Base-by-base conservation (phyloP, 2,797 vertebrate species). In the Peromyscus melanophrys region DNA sequence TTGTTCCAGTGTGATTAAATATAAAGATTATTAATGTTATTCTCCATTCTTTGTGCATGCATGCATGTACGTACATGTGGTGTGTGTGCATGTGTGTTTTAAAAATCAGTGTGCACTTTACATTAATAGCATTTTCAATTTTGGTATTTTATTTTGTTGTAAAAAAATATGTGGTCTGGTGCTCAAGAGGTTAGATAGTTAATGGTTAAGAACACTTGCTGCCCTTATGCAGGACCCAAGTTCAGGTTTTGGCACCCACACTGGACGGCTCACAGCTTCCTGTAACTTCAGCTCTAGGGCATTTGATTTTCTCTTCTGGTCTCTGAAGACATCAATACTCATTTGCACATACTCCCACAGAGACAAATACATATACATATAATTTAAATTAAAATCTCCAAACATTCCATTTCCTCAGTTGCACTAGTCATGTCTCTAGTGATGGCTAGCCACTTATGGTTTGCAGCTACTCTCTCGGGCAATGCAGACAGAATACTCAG, bases 41-140 rank as follows among this genome's bases (percentile, higher is more conserved):
- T 55, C 14, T 76, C 27, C 12, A 37, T 67, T 37, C 9, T 65
- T 29, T 40, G 46, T 6, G 1, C 3, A 57, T 43, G 67, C 14
- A 40, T 55, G 16, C 34, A 3, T 37, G 34, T 67, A 1, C 13
- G 17, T 2, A 63, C 6, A 0, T 19, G 14, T 61, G 1, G 0
- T 65, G 1, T 46, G 17, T 65, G 16, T 21, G 3, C 34, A 2
- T 55, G 52, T 55, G 52, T 55, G 27, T 49, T 40, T 73, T 73
- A 9, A 73, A 73, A 73, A 73, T 37, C 69, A 23, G 37, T 84
- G 40, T 69, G 46, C 13, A 69, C 52, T 69, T 71, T 71, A 69
- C 4, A 37, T 27, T 37, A 55, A 31, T 0, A 27, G 7, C 1
- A 2, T 27, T 85, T 21, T 86, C 77, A 82, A 52, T 63, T 67